These are phyloP conservation scores for Neopipo cinnamomea DNA, from an alignment of 2,113 vertebrate genomes.

Conservation along the genomic window DNA sequence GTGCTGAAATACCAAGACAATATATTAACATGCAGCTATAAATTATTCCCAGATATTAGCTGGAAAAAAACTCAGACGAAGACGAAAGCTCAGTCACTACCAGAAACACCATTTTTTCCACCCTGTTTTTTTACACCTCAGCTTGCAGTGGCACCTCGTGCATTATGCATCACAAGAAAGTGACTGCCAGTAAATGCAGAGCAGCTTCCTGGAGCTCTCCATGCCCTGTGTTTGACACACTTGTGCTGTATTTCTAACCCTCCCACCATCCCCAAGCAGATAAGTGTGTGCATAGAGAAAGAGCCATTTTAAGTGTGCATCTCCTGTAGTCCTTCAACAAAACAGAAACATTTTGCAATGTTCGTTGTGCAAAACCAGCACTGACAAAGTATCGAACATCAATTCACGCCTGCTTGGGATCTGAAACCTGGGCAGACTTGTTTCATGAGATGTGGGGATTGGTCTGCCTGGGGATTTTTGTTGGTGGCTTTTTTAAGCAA, in stretches of 20 bases:
- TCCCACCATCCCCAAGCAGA: neutral
- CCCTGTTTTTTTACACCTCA: slow-evolving; percentile 39
- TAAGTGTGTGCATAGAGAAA: neutral
- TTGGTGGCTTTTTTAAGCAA: neutral
- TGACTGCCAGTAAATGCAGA: slow-evolving; percentile 20
- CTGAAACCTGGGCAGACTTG: neutral
- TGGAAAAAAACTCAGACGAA: neutral
- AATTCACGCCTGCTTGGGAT: neutral
- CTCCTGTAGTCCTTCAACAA: neutral
- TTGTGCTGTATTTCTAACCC: neutral
- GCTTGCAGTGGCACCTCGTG: slow-evolving; percentile 42
- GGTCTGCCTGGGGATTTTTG: neutral
- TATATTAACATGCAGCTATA: slow-evolving; percentile 5
- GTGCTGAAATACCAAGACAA: slow-evolving; percentile 18
- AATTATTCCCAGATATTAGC: slow-evolving; percentile 49
- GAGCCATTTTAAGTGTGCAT: neutral
- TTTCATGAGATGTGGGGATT: neutral
- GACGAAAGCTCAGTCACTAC: neutral
- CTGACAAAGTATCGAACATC: neutral
- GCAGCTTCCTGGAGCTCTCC: neutral
- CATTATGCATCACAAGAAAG: slow-evolving; percentile 26
- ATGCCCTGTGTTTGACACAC: neutral
- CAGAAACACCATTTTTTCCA: neutral
- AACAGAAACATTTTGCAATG: neutral
- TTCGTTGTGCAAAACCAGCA: neutral